phyloP scores from a whole-genome alignment of 2,113 vertebrate genomes.

The Apeltes quadracus region DNA sequence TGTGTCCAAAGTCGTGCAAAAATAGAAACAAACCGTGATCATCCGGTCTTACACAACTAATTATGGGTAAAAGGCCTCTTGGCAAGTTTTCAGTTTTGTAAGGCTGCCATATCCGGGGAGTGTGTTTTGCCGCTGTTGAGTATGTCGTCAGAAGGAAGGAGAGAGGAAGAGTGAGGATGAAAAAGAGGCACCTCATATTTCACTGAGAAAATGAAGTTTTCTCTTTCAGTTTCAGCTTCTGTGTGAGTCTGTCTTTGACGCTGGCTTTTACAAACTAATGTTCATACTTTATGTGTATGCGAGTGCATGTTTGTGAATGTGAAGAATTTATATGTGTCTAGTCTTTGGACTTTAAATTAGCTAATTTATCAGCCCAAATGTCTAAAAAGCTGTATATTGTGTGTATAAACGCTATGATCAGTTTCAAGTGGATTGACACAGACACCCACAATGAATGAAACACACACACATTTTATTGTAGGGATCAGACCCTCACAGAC shows the following conservation, averaged over 20 bases:
- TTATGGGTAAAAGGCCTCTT: conserved; percentile 56
- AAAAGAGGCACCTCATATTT: conserved; percentile 24
- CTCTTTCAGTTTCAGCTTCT: not conserved
- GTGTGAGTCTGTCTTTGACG: conserved; percentile 3
- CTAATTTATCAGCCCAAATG: not conserved
- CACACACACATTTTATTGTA: conserved; percentile 8
- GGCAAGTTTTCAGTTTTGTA: conserved; percentile 63
- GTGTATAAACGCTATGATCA: conserved; percentile 1
- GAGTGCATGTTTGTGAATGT: not conserved
- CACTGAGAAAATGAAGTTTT: conserved; percentile 27
- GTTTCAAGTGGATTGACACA: not conserved
- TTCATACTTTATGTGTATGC: not conserved
- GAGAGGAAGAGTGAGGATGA: not conserved
- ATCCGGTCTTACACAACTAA: conserved; percentile 68
- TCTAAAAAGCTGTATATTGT: not conserved
- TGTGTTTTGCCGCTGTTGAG: conserved; percentile 40
- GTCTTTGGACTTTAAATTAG: not conserved
- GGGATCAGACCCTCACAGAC: conserved; percentile 32
- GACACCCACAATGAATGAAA: not conserved
- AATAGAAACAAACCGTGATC: conserved; percentile 65
- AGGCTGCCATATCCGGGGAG: conserved; percentile 47
- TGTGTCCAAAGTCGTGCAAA: conserved; percentile 59
- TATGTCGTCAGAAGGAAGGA: conserved; percentile 63
- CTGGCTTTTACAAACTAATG: not conserved
- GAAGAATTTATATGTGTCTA: not conserved